Conservation (phyloP, 1,140 invertebrate species). For the Chionoecetes opilio region DNA sequence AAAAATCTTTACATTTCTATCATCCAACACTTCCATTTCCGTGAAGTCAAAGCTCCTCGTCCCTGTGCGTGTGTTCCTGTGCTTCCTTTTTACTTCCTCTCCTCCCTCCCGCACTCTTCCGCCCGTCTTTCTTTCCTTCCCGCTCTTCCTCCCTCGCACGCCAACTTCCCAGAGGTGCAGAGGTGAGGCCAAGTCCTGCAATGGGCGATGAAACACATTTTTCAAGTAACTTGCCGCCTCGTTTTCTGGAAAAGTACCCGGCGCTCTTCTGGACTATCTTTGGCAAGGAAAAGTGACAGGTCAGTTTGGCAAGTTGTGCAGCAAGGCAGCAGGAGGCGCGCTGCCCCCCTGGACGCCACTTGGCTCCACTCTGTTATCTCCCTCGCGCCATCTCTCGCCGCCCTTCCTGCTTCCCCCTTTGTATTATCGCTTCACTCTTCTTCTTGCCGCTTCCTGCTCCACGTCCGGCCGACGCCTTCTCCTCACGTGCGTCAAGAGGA, state of each 20-base stretch:
- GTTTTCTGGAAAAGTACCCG: background rate
- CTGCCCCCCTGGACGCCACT: background rate
- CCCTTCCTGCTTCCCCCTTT: slow-evolving; percentile 56
- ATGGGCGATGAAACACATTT: background rate
- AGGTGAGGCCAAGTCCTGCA: background rate
- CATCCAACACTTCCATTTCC: too few species aligned
- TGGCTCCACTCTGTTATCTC: slow-evolving; percentile 22
- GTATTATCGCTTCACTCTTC: slow-evolving; percentile 48
- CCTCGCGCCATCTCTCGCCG: background rate
- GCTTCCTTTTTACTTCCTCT: background rate
- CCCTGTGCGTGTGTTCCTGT: background rate
- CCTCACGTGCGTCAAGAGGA: slow-evolving; percentile 58
- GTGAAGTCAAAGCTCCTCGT: background rate
- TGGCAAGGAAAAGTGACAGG: background rate
- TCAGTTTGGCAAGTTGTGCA: background rate
- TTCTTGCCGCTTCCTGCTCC: slow-evolving; percentile 41
- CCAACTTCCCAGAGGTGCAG: background rate
- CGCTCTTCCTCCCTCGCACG: background rate
- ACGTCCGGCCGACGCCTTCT: slow-evolving; percentile 52
- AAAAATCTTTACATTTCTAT: too few species aligned
- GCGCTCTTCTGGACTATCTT: too few species aligned
- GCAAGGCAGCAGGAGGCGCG: background rate
- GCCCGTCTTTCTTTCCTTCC: slow-evolving; percentile 24
- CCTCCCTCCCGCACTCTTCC: background rate
- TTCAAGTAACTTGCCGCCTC: background rate